Percentiles rank a stretch among this genome's conserved stretches.
Conservation (phyloP, 2,113 vertebrate genomes). For the Rhombomys opimus region DNA sequence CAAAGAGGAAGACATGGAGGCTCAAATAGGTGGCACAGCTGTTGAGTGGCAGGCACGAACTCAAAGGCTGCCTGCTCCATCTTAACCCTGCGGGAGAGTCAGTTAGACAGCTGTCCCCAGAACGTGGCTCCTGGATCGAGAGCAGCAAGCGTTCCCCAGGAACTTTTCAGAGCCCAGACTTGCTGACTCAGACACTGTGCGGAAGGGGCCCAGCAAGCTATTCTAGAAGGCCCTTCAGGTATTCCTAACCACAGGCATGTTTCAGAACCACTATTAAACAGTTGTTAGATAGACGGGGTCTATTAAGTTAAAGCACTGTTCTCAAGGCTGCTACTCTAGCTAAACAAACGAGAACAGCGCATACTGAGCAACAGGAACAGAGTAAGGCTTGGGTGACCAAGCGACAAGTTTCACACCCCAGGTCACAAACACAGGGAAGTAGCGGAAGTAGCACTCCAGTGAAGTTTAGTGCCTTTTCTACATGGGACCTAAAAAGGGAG, state of each 20-base stretch:
- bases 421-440: neutral
- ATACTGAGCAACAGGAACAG: neutral
- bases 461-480: neutral
- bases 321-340: neutral
- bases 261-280: neutral
- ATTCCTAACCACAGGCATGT: neutral
- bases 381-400: neutral
- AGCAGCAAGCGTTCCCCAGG: neutral
- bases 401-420: neutral
- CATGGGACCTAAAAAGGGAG: neutral
- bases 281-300: neutral
- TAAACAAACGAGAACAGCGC: neutral
- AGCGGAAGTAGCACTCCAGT: neutral
- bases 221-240: neutral
- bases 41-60: neutral
- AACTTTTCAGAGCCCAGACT: conserved; percentile 5
- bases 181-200: neutral
- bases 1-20: conserved; percentile 29
- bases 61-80: neutral
- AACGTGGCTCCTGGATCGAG: neutral
- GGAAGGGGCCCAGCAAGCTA: neutral
- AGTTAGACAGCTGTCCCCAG: neutral
- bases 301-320: neutral
- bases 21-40: neutral
- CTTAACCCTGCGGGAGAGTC: neutral